Evolutionary conservation across 2,113 vertebrate species (phyloP).

Genomic region (Elanoides forficatus): DNA sequence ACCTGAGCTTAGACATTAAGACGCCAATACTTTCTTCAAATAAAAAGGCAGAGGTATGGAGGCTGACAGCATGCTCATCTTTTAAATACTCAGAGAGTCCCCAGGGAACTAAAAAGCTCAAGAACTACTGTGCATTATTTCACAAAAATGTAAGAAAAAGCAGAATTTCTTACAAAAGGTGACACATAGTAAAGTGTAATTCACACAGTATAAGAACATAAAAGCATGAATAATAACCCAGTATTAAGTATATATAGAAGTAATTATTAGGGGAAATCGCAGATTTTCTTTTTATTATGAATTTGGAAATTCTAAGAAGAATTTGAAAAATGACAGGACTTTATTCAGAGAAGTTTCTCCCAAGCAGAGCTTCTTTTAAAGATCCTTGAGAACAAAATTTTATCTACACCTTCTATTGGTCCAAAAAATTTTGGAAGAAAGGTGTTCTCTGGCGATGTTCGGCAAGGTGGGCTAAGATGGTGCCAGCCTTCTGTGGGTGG

Average conservation of each 20-base stretch:
- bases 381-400: not conserved
- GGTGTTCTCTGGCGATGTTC: not conserved
- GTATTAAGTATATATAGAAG: not conserved
- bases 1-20: not conserved
- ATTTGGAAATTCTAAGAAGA: not conserved
- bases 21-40: not conserved
- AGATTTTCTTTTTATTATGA: not conserved
- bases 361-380: not conserved
- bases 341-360: not conserved
- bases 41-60: not conserved
- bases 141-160: slow-evolving; percentile 2
- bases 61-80: not conserved
- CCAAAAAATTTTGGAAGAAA: not conserved
- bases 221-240: slow-evolving; percentile 24
- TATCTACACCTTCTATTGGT: not conserved
- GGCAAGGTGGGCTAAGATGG: not conserved
- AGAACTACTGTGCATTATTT: not conserved
- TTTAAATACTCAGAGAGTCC: not conserved
- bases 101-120: not conserved
- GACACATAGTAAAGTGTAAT: not conserved
- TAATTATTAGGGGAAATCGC: not conserved
- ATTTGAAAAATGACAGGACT: not conserved
- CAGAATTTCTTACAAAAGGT: slow-evolving; percentile 6
- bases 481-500: not conserved
- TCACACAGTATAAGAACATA: not conserved